phyloP scores from a whole-genome alignment of 2,888 invertebrate genomes.

The Lasius platythorax region DNA sequence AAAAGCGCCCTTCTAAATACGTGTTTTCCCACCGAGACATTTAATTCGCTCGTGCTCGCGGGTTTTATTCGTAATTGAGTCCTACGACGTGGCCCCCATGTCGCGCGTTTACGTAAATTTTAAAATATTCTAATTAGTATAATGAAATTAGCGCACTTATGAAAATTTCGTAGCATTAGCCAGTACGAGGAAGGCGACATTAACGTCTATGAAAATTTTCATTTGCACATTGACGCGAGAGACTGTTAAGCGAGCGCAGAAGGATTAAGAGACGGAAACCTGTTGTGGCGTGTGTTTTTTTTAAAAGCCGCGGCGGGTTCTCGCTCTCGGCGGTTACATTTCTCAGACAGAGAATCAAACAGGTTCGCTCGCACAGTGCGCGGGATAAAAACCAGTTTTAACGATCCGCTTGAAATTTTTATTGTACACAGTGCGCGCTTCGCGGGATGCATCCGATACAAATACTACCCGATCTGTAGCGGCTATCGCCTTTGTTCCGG shows the following conservation, averaged over 20 bases:
- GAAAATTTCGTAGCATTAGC: conserved; percentile 51
- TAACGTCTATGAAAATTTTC: conserved; percentile 54
- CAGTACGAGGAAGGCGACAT: conserved; percentile 8
- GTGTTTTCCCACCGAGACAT: conserved; percentile 50
- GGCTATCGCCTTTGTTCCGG: conserved; percentile 35
- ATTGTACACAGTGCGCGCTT: conserved; percentile 41
- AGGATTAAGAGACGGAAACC: conserved; percentile 72
- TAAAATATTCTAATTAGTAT: conserved; percentile 54
- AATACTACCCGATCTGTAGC: conserved; percentile 44
- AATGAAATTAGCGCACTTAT: conserved; percentile 55
- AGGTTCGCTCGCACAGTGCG: conserved; percentile 60
- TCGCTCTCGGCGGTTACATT: conserved; percentile 68
- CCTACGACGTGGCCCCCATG: conserved; percentile 36
- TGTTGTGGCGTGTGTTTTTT: conserved; percentile 66
- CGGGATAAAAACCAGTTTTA: conserved; percentile 65
- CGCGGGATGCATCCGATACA: conserved; percentile 48
- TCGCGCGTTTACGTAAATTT: conserved; percentile 53
- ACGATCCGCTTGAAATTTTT: conserved; percentile 59
- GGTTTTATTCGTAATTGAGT: conserved; percentile 56
- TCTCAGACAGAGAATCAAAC: conserved; percentile 74
- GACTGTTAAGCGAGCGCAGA: conserved; percentile 58
- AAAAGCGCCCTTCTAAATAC: conserved; percentile 28
- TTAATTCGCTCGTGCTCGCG: conserved; percentile 40
- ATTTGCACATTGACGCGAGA: conserved; percentile 53
- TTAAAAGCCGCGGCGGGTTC: conserved; percentile 64